Conservation (phyloP, 2,113 vertebrate genomes). For the Phylloscopus trochiloides region DNA sequence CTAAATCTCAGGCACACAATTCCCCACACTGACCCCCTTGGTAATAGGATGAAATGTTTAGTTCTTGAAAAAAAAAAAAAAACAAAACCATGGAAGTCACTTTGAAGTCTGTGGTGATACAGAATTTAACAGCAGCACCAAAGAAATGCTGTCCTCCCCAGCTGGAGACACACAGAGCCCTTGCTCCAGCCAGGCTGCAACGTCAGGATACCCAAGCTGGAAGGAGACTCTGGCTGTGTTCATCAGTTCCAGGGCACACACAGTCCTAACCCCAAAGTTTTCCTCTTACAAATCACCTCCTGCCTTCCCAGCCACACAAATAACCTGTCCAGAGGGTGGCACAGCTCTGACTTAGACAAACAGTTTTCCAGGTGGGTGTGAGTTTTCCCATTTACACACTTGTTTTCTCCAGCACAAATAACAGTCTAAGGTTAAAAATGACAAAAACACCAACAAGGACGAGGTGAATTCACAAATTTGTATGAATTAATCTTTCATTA, state of each 20-base stretch:
- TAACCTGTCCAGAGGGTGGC: neutral
- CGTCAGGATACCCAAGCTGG: neutral
- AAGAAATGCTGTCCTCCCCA: neutral
- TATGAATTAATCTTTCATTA: neutral
- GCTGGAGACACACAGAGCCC: neutral
- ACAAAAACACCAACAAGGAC: neutral
- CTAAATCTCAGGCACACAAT: neutral
- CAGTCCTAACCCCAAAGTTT: neutral
- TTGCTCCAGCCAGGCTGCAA: neutral
- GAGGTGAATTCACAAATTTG: neutral
- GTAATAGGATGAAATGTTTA: neutral
- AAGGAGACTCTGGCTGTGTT: neutral
- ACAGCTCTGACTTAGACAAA: neutral
- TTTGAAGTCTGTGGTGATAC: neutral
- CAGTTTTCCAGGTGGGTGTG: neutral
- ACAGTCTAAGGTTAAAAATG: neutral
- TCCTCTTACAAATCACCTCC: neutral
- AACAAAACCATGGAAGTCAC: neutral
- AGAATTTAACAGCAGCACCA: neutral
- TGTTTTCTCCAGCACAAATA: neutral
- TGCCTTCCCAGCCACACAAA: neutral
- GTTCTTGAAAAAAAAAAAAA: neutral
- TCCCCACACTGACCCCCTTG: neutral
- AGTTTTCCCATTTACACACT: rapidly evolving
- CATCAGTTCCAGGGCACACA: neutral